phyloP scores from a whole-genome alignment of 2,797 vertebrate species.

The Adelosebastes latens region DNA sequence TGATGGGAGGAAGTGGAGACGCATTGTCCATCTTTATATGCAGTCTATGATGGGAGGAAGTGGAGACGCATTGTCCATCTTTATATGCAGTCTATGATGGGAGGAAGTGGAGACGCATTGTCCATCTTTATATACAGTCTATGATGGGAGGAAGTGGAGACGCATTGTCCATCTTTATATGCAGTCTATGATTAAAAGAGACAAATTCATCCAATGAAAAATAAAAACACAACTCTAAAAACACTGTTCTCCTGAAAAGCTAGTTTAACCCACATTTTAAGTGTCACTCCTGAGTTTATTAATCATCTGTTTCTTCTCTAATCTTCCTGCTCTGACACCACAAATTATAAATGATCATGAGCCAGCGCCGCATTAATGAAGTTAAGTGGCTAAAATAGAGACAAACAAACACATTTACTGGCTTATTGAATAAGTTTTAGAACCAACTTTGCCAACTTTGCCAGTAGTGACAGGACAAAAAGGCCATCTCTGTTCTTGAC shows the following conservation, averaged over 20 bases:
- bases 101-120: no score
- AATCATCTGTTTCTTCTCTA: neutral
- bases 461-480: neutral
- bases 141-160: no score
- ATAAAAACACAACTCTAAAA: neutral
- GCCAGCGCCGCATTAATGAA: neutral
- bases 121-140: no score
- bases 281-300: no score
- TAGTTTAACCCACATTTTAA: neutral
- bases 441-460: neutral
- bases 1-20: no score
- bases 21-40: no score
- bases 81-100: no score
- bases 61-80: no score
- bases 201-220: neutral
- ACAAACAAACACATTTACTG: neutral
- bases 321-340: neutral
- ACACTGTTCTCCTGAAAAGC: neutral
- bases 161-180: no score
- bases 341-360: neutral
- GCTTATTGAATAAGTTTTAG: constrained; percentile 1
- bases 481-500: neutral
- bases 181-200: no score
- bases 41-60: no score
- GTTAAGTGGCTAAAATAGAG: neutral